Percentiles rank a stretch among this genome's conserved stretches.
Conservation (phyloP, 2,113 vertebrate genomes). For the Tylochromis polylepis region DNA sequence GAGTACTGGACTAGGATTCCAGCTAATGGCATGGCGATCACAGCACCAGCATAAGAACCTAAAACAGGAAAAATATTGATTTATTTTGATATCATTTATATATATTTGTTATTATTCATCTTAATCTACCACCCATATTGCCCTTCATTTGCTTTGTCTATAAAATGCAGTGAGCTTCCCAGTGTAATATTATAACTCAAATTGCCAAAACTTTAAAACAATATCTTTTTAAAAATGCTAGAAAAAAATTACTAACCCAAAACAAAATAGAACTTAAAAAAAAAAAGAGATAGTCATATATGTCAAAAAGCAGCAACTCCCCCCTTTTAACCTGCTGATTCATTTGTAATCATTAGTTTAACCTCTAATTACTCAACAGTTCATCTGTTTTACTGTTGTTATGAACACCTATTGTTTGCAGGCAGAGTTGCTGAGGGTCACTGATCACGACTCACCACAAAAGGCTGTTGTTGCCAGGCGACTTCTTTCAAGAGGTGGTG, state of each 20-base stretch:
- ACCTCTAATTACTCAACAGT: not conserved
- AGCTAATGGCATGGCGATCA: conserved; percentile 89
- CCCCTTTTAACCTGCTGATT: not conserved
- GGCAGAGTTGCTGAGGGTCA: not conserved
- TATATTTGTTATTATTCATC: not conserved
- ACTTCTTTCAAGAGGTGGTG: conserved; percentile 82
- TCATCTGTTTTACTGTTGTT: not conserved
- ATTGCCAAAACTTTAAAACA: not conserved
- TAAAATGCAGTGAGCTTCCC: not conserved
- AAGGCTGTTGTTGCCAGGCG: conserved; percentile 83
- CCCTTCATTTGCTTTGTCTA: not conserved
- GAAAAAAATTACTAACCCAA: not conserved
- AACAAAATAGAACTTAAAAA: too few relatives aligned
- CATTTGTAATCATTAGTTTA: not conserved
- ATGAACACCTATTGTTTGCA: not conserved
- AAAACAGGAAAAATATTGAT: not conserved
- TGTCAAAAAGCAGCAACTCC: not conserved
- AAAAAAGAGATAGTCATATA: too few relatives aligned
- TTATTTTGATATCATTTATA: not conserved
- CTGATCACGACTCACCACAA: conserved; percentile 71
- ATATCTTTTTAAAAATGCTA: not conserved
- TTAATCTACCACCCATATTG: not conserved
- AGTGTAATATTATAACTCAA: not conserved
- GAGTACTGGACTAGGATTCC: conserved; percentile 87
- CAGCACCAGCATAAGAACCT: conserved; percentile 90